Percentiles rank a stretch among this genome's conserved stretches.
Conservation (phyloP, 2,113 vertebrate species). For the Bolborhynchus lineola region DNA sequence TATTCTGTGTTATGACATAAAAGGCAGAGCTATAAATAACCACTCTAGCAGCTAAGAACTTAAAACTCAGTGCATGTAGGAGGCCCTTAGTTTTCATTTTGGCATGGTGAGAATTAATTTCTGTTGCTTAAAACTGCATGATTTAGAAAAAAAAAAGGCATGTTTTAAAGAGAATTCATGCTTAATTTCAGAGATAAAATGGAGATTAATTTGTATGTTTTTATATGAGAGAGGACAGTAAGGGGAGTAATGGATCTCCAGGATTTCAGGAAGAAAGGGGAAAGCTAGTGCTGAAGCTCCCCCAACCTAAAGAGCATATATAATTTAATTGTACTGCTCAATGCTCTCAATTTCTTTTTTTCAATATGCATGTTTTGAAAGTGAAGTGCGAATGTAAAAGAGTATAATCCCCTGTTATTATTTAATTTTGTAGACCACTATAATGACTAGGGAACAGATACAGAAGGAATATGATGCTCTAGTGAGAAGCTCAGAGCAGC, state of each 20-base stretch:
- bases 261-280: background rate
- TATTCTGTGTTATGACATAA: background rate
- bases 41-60: background rate
- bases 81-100: background rate
- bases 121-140: background rate
- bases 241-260: background rate
- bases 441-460: conserved; percentile 89
- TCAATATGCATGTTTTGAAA: background rate
- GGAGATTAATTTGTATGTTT: background rate
- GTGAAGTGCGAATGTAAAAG: background rate
- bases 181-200: background rate
- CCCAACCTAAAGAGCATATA: background rate
- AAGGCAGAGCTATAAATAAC: background rate
- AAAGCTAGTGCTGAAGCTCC: background rate
- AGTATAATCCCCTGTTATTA: background rate
- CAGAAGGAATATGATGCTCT: conserved; percentile 85
- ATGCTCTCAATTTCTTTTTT: background rate
- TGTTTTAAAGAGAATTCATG: background rate
- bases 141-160: background rate
- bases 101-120: background rate
- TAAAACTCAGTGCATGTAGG: background rate
- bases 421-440: conserved; percentile 73
- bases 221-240: background rate
- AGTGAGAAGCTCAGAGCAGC: conserved; percentile 87
- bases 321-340: background rate